These are phyloP conservation scores for Cosmia pyralina DNA, from an alignment of 2,888 invertebrate genomes.

Conservation along the genomic window DNA sequence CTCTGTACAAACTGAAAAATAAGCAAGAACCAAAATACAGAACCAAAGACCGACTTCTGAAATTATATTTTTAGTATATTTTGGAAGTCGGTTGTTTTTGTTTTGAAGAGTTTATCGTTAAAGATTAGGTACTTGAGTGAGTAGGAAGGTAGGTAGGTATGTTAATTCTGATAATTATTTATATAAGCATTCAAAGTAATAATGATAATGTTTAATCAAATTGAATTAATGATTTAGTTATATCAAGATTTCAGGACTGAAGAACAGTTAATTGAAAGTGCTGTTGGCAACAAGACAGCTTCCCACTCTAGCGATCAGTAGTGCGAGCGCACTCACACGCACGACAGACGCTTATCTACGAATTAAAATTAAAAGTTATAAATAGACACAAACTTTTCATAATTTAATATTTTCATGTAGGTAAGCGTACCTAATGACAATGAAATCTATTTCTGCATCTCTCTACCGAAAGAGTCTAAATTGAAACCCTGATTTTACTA, in stretches of 20 bases:
- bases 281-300: slow-evolving; percentile 58
- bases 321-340: slow-evolving; percentile 37
- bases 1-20: no score
- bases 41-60: no score
- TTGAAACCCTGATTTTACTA: slow-evolving; percentile 34
- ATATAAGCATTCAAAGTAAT: not conserved
- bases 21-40: no score
- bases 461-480: slow-evolving; percentile 20
- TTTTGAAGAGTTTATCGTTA: slow-evolving; percentile 24
- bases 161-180: slow-evolving; percentile 14
- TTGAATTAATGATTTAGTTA: slow-evolving; percentile 4
- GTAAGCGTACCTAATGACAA: slow-evolving; percentile 1
- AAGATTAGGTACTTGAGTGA: slow-evolving; percentile 18
- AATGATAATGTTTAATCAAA: slow-evolving; percentile 14
- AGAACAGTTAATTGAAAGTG: slow-evolving; percentile 37
- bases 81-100: not conserved
- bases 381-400: not conserved
- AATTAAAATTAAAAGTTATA: slow-evolving; percentile 12
- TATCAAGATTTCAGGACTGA: slow-evolving; percentile 16
- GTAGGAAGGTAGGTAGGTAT: not conserved
- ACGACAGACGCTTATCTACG: slow-evolving; percentile 1
- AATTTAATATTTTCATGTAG: not conserved
- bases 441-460: slow-evolving; percentile 40
- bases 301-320: slow-evolving; percentile 45
- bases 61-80: no score